Base-by-base conservation (phyloP, 2,113 vertebrate species). In the Alligator mississippiensis region DNA sequence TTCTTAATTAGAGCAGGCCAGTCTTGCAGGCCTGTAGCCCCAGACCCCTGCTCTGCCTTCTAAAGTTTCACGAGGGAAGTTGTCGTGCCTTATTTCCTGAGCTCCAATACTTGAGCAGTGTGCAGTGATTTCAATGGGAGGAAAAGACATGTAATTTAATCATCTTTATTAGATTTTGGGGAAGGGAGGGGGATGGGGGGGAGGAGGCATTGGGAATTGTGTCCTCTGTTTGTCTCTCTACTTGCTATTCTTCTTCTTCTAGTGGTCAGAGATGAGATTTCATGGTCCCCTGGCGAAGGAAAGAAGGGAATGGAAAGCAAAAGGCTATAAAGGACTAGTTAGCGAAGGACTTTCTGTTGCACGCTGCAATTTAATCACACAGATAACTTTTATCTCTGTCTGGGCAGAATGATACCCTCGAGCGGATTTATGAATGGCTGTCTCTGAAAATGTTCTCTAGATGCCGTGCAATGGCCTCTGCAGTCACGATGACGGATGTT, bases 61-160 rank as follows among this genome's bases (percentile, higher is more conserved):
- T 99, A 98, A 98, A 89, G 98, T 99, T 99, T 99, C 98, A 97
- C 55, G 72, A 97, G 98, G 98, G 98, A 99, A 98, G 98, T 98
- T 98, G 98, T 98, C 98, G 95, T 98, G 95, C 97, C 96, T 97
- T 93, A 98, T 98, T 99, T 99, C 98, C 99, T 99, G 98, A 98
- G 98, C 97, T 98, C 97, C 95, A 97, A 97, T 98, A 97, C 97
- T 97, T 96, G 93, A 98, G 97, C 96, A 64, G 97, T 77, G 97
- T 91, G 96, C 92, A 77, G 96, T 94, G 96, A 96, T 98, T 97
- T 98, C 98, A 95, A 96, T 97, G 96, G 96, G 97, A 98, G 97
- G 97, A 98, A 98, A 97, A 97, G 97, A 98, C 97, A 95, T 97
- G 98, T 96, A 97, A 98, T 98, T 98, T 96, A 98, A 98, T 98